A percentile compares a stretch with the other conserved stretches of the same genome.
Conservation (phyloP, 2,797 vertebrate species). For the Lophius americanus region DNA sequence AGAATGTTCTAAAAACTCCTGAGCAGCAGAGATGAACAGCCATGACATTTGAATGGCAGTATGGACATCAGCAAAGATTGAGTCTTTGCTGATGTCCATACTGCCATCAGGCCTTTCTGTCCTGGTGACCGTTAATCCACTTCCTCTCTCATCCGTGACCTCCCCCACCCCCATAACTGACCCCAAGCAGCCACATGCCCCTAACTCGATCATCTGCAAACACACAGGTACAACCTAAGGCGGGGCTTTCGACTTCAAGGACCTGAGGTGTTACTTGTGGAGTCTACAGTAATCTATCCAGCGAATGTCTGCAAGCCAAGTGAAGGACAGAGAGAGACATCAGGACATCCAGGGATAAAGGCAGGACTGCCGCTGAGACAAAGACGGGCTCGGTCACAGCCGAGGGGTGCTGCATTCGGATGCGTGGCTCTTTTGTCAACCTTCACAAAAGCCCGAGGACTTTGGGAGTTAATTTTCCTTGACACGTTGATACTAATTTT, state of each 20-base stretch:
- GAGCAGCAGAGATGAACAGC: constrained; percentile 10
- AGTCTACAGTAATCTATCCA: constrained; percentile 43
- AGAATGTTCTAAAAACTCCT: constrained; percentile 38
- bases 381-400: constrained; percentile 76
- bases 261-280: background rate
- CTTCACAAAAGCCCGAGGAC: constrained; percentile 78
- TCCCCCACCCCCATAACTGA: constrained; percentile 46
- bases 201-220: constrained; percentile 31
- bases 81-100: constrained; percentile 5
- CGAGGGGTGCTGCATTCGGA: constrained; percentile 71
- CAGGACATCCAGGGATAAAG: constrained; percentile 62
- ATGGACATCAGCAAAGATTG: constrained; percentile 37
- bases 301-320: constrained; percentile 50
- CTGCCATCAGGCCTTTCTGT: constrained; percentile 53
- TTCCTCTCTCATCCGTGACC: constrained; percentile 74
- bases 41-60: constrained; percentile 56
- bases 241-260: constrained; percentile 11
- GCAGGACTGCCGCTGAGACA: constrained; percentile 62
- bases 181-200: constrained; percentile 43
- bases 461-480: constrained; percentile 75
- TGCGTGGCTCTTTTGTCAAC: constrained; percentile 77
- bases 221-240: constrained; percentile 36
- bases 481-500: constrained; percentile 78
- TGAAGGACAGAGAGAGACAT: constrained; percentile 74
- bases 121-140: constrained; percentile 72